Conservation (phyloP, 2,888 invertebrate genomes). For the Idaea dimidiata region DNA sequence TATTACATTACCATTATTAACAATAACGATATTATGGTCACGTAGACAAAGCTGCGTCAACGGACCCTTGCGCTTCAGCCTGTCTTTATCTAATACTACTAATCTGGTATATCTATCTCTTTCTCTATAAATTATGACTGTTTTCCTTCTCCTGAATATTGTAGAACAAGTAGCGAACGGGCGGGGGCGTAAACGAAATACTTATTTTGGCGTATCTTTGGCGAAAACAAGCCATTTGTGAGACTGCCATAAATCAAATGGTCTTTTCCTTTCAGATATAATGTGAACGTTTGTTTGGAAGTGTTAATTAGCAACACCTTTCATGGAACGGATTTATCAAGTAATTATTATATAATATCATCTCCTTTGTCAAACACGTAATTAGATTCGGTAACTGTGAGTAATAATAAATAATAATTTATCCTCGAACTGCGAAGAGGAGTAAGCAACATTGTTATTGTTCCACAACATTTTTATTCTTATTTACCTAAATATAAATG, state of each 20-base stretch:
- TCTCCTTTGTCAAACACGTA: not conserved
- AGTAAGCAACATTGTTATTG: too few relatives aligned
- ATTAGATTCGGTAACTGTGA: not conserved
- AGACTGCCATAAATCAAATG: slow-evolving; percentile 57
- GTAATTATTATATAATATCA: not conserved
- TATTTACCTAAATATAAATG: too few relatives aligned
- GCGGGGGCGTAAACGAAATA: slow-evolving; percentile 60
- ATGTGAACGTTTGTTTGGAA: slow-evolving; percentile 9
- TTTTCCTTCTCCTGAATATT: slow-evolving; percentile 64
- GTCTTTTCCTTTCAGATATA: slow-evolving; percentile 32
- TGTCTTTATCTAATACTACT: slow-evolving; percentile 37
- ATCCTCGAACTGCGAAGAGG: not conserved
- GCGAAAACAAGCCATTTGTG: slow-evolving; percentile 70
- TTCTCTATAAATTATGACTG: slow-evolving; percentile 63
- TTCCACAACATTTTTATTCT: too few relatives aligned
- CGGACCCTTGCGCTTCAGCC: slow-evolving; percentile 33
- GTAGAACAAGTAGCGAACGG: slow-evolving; percentile 47
- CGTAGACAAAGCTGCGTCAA: slow-evolving; percentile 43
- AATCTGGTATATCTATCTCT: slow-evolving; percentile 39
- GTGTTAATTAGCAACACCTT: not conserved
- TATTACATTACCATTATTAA: slow-evolving; percentile 8
- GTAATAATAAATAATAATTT: not conserved
- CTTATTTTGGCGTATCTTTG: slow-evolving; percentile 61
- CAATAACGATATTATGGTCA: slow-evolving; percentile 33
- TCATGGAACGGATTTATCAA: not conserved